phyloP scores from a whole-genome alignment of 2,888 invertebrate genomes.

The Xylota sylvarum region DNA sequence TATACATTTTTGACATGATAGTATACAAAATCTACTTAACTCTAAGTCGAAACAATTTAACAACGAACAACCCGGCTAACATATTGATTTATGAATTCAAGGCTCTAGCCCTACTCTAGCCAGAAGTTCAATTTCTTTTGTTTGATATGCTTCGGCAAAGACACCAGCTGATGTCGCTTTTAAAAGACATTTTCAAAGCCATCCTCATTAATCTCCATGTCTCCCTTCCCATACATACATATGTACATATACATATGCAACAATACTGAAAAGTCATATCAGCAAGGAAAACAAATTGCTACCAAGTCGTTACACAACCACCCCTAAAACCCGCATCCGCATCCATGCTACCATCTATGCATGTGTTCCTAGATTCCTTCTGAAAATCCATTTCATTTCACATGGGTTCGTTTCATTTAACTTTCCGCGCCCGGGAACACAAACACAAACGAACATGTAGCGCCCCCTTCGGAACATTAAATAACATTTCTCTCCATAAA shows the following conservation, averaged over 20 bases:
- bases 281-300: constrained; percentile 70
- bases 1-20: too few relatives aligned
- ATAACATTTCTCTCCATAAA: constrained; percentile 78
- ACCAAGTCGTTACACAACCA: constrained; percentile 59
- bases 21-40: neutral
- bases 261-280: constrained; percentile 70
- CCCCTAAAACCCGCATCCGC: neutral
- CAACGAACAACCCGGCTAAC: neutral
- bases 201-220: constrained; percentile 62
- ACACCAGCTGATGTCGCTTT: constrained; percentile 66
- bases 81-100: constrained; percentile 1
- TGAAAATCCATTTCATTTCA: constrained; percentile 72
- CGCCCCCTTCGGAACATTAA: constrained; percentile 72
- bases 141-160: constrained; percentile 8
- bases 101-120: neutral
- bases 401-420: constrained; percentile 77
- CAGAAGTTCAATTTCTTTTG: constrained; percentile 3
- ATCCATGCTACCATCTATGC: neutral
- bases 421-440: constrained; percentile 40
- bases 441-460: constrained; percentile 42
- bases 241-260: too few relatives aligned
- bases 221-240: neutral
- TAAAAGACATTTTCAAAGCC: constrained; percentile 69
- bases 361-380: constrained; percentile 41
- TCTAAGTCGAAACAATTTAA: neutral